Percentiles rank a stretch among this genome's conserved stretches.
phyloP scores from a whole-genome alignment of 1,140 invertebrate species.

The Papilio aristodemus region DNA sequence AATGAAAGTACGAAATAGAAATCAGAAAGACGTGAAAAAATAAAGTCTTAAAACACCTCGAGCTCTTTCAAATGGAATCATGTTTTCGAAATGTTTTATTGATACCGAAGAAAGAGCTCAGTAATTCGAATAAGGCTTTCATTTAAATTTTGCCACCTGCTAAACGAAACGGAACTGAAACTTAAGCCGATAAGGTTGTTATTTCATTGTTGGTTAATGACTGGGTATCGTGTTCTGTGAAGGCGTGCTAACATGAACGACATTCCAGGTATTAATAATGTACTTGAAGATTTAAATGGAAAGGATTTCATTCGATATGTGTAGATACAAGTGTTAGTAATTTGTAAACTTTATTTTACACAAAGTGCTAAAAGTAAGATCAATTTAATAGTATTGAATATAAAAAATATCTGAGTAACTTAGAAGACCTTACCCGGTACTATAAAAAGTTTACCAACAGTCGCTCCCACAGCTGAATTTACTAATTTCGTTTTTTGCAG shows the following conservation, averaged over 20 bases:
- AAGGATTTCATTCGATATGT: conserved; percentile 3
- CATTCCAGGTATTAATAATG: conserved; percentile 17
- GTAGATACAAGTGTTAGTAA: neutral
- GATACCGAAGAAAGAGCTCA: conserved; percentile 19
- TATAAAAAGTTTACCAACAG: no score
- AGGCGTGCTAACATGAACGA: conserved; percentile 13
- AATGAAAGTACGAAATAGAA: conserved; percentile 1
- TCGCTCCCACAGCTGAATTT: no score
- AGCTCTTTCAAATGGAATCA: conserved; percentile 22
- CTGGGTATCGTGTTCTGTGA: conserved; percentile 10
- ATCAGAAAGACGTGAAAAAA: neutral
- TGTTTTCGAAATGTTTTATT: conserved; percentile 22
- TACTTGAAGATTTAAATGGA: conserved; percentile 10
- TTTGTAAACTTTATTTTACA: neutral
- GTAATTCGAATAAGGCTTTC: conserved; percentile 22
- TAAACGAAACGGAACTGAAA: neutral
- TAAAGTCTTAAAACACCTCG: conserved; percentile 22
- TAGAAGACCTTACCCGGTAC: no score
- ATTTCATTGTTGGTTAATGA: neutral
- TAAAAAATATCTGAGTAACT: no score
- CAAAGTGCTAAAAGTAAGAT: neutral
- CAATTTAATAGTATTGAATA: no score
- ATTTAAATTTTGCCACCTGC: conserved; percentile 6
- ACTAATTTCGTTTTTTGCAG: no score
- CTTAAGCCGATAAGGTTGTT: neutral